Conservation (phyloP, 2,113 vertebrate genomes). For the Nyctereutes procyonoides region DNA sequence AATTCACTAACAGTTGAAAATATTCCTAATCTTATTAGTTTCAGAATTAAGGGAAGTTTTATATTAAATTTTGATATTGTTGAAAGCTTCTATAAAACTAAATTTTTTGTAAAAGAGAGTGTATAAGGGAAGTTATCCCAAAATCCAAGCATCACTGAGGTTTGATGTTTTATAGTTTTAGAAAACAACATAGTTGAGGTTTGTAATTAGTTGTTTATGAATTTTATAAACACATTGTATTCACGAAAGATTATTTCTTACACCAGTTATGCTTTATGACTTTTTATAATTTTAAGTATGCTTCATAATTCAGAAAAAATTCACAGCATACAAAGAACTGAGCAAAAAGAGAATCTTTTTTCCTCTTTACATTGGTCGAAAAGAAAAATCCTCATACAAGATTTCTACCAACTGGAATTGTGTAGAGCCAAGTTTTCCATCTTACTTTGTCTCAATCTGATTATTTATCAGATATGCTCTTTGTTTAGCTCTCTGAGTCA, state of each 20-base stretch:
- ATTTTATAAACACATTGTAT: neutral
- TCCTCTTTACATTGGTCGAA: neutral
- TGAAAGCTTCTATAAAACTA: constrained; percentile 40
- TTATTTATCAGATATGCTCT: constrained; percentile 1
- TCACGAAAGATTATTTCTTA: neutral
- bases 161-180: neutral
- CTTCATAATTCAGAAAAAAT: neutral
- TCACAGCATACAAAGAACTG: neutral
- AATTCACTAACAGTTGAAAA: neutral
- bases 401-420: neutral
- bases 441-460: neutral
- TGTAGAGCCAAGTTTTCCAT: neutral
- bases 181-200: neutral
- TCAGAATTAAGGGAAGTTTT: constrained; percentile 21
- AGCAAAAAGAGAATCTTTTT: neutral
- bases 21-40: neutral
- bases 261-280: neutral
- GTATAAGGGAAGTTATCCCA: neutral
- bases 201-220: neutral
- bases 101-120: neutral
- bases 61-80: neutral
- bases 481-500: neutral
- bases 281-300: constrained; percentile 45
- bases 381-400: neutral
- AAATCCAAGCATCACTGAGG: neutral